Evolutionary conservation across 1,140 invertebrate genomes (phyloP).

Genomic region (Ectropis grisescens): DNA sequence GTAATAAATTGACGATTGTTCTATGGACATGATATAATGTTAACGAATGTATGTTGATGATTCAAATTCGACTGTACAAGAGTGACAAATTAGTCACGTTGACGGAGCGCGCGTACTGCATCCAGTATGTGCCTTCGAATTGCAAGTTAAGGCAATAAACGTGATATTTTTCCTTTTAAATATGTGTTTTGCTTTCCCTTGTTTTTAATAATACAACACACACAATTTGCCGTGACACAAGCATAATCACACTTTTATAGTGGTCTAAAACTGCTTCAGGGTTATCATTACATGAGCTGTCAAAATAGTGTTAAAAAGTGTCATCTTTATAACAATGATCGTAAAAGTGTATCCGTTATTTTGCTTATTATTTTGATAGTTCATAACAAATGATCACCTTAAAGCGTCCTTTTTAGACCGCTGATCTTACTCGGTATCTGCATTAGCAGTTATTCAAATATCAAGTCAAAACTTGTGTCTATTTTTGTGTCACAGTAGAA

Average conservation of each 20-base stretch:
- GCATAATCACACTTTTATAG: too few relatives aligned
- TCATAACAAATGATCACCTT: too few relatives aligned
- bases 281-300: too few relatives aligned
- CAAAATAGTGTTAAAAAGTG: too few relatives aligned
- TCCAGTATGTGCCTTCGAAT: slow-evolving; percentile 64
- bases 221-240: too few relatives aligned
- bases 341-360: too few relatives aligned
- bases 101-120: slow-evolving; percentile 57
- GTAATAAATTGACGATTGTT: slow-evolving; percentile 33
- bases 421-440: too few relatives aligned
- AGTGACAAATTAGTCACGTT: slow-evolving; percentile 52
- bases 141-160: slow-evolving; percentile 62
- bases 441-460: too few relatives aligned
- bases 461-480: slow-evolving; percentile 18
- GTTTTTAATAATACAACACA: slow-evolving; percentile 1
- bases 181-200: slow-evolving; percentile 31
- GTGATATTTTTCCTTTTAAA: slow-evolving; percentile 53
- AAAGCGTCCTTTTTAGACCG: too few relatives aligned
- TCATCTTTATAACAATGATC: too few relatives aligned
- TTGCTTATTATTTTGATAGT: too few relatives aligned
- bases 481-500: slow-evolving; percentile 37
- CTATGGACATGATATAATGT: slow-evolving; percentile 33
- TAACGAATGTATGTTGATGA: slow-evolving; percentile 17
- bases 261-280: too few relatives aligned
- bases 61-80: slow-evolving; percentile 18